phyloP scores from a whole-genome alignment of 2,113 vertebrate species.

The Carettochelys insculpta region DNA sequence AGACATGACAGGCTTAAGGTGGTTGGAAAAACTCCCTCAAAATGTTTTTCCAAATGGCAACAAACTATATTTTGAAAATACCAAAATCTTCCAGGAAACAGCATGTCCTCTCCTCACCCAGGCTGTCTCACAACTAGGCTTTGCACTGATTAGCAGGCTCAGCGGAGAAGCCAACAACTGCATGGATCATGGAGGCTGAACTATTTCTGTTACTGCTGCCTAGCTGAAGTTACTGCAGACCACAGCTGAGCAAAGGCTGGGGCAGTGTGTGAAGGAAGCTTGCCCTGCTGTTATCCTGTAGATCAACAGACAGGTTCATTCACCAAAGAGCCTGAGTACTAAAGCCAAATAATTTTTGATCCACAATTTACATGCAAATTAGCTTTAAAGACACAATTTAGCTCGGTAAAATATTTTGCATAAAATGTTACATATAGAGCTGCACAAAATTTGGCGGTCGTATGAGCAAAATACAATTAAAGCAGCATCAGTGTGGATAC shows the following conservation, averaged over 20 bases:
- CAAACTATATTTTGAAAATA: neutral
- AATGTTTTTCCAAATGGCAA: neutral
- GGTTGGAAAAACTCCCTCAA: neutral
- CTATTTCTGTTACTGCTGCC: neutral
- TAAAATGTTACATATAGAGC: conserved; percentile 34
- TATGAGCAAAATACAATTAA: neutral
- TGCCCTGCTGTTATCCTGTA: conserved; percentile 47
- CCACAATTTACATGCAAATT: no score
- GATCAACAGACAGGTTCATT: conserved; percentile 53
- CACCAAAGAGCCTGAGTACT: conserved; percentile 26
- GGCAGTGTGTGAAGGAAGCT: neutral
- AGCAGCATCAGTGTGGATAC: neutral
- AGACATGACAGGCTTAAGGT: fast-evolving
- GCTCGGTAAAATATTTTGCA: conserved; percentile 58
- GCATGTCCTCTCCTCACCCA: neutral
- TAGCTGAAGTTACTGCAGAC: neutral
- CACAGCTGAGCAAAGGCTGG: conserved; percentile 17
- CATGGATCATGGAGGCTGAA: conserved; percentile 28
- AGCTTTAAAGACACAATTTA: conserved; percentile 55
- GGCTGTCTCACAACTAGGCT: neutral
- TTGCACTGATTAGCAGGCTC: neutral
- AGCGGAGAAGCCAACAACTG: conserved; percentile 6
- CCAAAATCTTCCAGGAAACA: neutral
- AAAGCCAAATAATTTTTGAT: conserved; percentile 55
- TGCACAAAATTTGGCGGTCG: neutral